These are phyloP conservation scores for Todiramphus chloris DNA, from an alignment of 2,113 vertebrate species.

Conservation along the genomic window DNA sequence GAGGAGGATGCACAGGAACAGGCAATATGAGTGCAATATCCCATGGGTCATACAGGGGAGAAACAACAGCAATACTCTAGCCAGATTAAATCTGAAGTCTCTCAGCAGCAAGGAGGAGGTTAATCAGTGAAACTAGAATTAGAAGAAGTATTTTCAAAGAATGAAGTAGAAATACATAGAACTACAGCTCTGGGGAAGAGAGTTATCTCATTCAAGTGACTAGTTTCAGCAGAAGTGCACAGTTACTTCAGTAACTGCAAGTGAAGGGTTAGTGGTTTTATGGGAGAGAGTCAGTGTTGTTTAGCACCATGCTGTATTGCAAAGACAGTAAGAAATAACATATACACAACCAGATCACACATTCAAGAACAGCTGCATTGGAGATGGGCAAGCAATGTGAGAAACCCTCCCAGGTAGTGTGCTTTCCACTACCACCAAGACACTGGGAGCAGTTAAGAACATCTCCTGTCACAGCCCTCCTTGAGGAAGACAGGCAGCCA, in stretches of 20 bases:
- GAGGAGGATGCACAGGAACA: neutral
- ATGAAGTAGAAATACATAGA: neutral
- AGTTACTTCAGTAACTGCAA: neutral
- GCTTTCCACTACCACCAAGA: neutral
- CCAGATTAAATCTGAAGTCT: neutral
- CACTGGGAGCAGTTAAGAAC: neutral
- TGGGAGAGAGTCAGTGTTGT: neutral
- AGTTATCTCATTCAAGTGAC: neutral
- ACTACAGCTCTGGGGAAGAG: neutral
- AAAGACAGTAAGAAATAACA: neutral
- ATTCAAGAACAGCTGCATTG: neutral
- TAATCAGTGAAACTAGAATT: neutral
- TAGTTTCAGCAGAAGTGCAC: neutral
- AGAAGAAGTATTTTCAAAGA: neutral
- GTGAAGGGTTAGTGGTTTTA: neutral
- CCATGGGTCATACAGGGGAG: neutral
- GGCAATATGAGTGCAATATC: neutral
- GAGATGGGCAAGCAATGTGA: neutral
- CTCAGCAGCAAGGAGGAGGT: neutral
- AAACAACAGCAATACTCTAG: neutral
- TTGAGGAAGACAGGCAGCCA: neutral
- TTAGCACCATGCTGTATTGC: neutral
- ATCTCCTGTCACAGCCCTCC: neutral
- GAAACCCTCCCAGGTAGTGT: neutral
- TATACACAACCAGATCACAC: neutral